Conservation (phyloP, 2,888 invertebrate species). For the Chouioia cunea region DNA sequence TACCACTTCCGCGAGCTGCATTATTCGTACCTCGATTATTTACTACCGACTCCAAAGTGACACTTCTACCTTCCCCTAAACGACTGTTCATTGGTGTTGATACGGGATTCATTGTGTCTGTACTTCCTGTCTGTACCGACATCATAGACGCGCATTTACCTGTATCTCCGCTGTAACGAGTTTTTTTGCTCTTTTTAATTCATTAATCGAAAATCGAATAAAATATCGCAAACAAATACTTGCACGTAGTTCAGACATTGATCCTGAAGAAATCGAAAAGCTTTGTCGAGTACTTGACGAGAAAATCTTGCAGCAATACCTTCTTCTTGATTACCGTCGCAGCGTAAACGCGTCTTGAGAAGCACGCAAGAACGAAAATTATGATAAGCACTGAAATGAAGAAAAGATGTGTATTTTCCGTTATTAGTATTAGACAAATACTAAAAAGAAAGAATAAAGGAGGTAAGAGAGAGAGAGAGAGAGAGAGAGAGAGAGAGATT, state of each 20-base stretch:
- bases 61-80: slow-evolving; percentile 44
- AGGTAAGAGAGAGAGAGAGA: too few relatives aligned
- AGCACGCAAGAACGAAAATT: slow-evolving; percentile 74
- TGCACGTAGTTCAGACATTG: slow-evolving; percentile 74
- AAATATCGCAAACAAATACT: slow-evolving; percentile 53
- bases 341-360: slow-evolving; percentile 70
- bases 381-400: slow-evolving; percentile 71
- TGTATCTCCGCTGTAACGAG: slow-evolving; percentile 69
- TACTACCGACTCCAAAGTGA: slow-evolving; percentile 45
- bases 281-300: slow-evolving; percentile 72
- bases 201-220: background rate
- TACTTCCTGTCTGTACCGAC: background rate
- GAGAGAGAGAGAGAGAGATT: background rate
- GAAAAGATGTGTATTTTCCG: too few relatives aligned
- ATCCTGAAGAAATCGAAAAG: slow-evolving; percentile 73
- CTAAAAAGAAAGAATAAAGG: too few relatives aligned
- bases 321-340: slow-evolving; percentile 69
- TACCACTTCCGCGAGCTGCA: slow-evolving; percentile 46
- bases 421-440: too few relatives aligned
- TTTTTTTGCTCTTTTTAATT: background rate
- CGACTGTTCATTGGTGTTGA: slow-evolving; percentile 22
- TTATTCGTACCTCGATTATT: slow-evolving; percentile 43
- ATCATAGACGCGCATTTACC: slow-evolving; percentile 68
- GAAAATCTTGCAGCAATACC: slow-evolving; percentile 72
- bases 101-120: background rate